A percentile compares a stretch with the other conserved stretches of the same genome.
These are phyloP conservation scores for Meriones psammophilus DNA, from an alignment of 2,797 vertebrate species.

Conservation along the genomic window DNA sequence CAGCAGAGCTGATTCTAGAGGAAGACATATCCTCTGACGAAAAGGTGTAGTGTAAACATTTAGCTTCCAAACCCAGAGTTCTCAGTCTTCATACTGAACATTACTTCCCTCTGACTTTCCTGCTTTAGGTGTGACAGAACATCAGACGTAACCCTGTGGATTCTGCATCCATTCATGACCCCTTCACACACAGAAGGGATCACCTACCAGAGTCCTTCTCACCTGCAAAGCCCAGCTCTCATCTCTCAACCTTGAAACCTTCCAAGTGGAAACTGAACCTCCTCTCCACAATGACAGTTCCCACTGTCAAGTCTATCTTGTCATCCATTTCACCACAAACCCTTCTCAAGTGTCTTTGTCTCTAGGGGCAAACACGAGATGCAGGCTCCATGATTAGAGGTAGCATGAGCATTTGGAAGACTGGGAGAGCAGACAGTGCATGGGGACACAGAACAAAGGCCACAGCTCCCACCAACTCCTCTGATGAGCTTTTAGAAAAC, in stretches of 20 bases:
- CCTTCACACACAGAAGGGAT: not conserved
- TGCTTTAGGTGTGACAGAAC: not conserved
- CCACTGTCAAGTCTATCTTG: not conserved
- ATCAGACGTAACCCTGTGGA: not conserved
- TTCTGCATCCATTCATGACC: not conserved
- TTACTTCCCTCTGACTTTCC: not conserved
- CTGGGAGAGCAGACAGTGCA: not conserved
- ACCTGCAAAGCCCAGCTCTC: not conserved
- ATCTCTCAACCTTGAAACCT: not conserved
- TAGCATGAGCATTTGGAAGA: not conserved
- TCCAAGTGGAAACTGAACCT: not conserved
- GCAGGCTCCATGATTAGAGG: not conserved
- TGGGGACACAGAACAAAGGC: not conserved
- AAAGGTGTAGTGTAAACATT: not conserved
- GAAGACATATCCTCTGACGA: not conserved
- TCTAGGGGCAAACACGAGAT: not conserved
- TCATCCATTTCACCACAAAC: not conserved
- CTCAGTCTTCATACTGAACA: not conserved
- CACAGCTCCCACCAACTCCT: not conserved
- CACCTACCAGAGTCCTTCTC: not conserved
- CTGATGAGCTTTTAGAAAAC: not conserved
- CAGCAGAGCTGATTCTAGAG: not conserved
- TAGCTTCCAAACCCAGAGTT: not conserved
- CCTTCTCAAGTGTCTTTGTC: not conserved
- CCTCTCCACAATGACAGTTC: not conserved